Percentiles rank a stretch among this genome's conserved stretches.
Conservation (phyloP, 2,113 vertebrate genomes). For the Rissa tridactyla region DNA sequence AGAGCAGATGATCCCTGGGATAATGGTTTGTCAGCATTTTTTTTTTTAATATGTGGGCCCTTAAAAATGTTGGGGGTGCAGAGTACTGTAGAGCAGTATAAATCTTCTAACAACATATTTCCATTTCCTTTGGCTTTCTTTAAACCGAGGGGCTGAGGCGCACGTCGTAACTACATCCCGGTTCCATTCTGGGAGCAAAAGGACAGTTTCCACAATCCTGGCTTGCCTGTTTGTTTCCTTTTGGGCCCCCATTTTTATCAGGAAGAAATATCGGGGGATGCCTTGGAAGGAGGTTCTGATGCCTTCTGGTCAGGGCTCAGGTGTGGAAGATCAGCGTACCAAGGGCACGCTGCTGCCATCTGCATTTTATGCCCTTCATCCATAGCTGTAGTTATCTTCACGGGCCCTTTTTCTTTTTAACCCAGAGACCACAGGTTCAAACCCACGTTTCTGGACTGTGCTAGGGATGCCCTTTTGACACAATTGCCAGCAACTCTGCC, state of each 20-base stretch:
- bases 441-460: not conserved
- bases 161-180: not conserved
- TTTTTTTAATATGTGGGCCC: not conserved
- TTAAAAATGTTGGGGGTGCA: not conserved
- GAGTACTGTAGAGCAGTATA: not conserved
- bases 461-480: not conserved
- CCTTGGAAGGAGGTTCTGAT: not conserved
- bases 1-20: not conserved
- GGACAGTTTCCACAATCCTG: not conserved
- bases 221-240: not conserved
- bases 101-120: not conserved
- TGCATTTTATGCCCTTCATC: not conserved
- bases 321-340: not conserved
- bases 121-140: not conserved
- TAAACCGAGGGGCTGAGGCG: rapidly evolving
- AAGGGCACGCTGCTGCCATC: not conserved
- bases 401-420: not conserved
- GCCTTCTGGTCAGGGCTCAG: not conserved
- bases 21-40: not conserved
- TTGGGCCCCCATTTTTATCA: not conserved
- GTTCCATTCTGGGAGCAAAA: not conserved
- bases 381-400: not conserved
- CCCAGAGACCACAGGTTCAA: not conserved
- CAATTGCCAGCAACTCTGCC: not conserved
- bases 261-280: not conserved